Percentiles rank a stretch among this genome's conserved stretches.
Conservation (phyloP, 2,888 invertebrate genomes). For the Apantesis nais region DNA sequence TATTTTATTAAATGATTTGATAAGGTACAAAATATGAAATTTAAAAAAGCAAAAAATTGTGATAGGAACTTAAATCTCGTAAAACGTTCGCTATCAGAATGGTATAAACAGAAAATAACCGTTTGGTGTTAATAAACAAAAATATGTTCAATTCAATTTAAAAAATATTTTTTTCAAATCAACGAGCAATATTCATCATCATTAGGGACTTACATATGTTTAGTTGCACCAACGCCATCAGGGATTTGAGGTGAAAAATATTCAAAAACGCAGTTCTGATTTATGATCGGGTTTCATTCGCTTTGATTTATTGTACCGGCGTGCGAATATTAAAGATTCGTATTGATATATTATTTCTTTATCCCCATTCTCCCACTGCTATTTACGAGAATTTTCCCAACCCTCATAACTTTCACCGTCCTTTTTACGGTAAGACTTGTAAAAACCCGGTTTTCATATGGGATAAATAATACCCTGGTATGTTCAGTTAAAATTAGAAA, state of each 20-base stretch:
- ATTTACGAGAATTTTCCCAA: constrained; percentile 81
- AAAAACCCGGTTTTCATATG: constrained; percentile 72
- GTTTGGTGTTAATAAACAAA: no score
- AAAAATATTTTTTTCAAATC: neutral
- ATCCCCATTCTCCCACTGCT: constrained; percentile 81
- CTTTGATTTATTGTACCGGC: constrained; percentile 80
- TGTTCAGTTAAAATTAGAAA: constrained; percentile 61
- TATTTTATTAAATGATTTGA: no score
- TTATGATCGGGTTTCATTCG: constrained; percentile 79
- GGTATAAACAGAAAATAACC: no score
- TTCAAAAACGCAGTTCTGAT: constrained; percentile 67
- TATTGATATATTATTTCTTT: constrained; percentile 86
- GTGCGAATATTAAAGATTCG: constrained; percentile 85
- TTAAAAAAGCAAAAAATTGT: no score
- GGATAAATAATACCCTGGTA: constrained; percentile 64
- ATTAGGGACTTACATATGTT: constrained; percentile 25
- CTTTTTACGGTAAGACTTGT: constrained; percentile 80
- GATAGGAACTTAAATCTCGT: no score
- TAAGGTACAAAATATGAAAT: no score
- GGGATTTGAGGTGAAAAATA: constrained; percentile 57
- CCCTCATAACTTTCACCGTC: constrained; percentile 83
- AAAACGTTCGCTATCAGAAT: no score
- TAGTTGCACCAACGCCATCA: constrained; percentile 32
- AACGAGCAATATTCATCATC: constrained; percentile 3
- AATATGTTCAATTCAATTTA: neutral